phyloP scores from a whole-genome alignment of 2,113 vertebrate species.

The Alouatta palliata region DNA sequence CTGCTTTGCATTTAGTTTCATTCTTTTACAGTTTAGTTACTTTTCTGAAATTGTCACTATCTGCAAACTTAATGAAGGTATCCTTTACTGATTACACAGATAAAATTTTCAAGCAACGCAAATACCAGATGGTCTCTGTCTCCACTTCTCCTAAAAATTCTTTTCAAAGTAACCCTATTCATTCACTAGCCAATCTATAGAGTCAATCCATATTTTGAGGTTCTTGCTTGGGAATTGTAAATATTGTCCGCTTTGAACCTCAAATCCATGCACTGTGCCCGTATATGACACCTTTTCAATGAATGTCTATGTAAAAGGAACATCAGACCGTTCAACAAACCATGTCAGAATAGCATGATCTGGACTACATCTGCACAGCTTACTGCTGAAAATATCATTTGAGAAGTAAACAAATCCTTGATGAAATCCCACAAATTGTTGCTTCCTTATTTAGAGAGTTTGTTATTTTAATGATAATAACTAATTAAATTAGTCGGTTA shows the following conservation, averaged over 20 bases:
- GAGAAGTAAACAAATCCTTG: background rate
- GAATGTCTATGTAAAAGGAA: background rate
- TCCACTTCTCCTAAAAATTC: background rate
- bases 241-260: background rate
- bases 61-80: background rate
- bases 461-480: background rate
- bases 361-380: background rate
- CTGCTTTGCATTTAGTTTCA: background rate
- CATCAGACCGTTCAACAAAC: background rate
- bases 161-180: background rate
- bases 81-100: background rate
- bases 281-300: background rate
- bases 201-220: background rate
- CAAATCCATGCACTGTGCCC: background rate
- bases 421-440: background rate
- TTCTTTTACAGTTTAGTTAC: slow-evolving; percentile 5
- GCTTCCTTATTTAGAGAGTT: background rate
- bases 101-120: background rate
- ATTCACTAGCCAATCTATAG: background rate
- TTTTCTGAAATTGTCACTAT: background rate
- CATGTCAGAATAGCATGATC: background rate
- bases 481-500: background rate
- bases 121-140: background rate
- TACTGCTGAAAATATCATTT: background rate
- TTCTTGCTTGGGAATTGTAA: background rate